A percentile compares a stretch with the other conserved stretches of the same genome.
These are phyloP conservation scores for Stercorarius parasiticus DNA, from an alignment of 2,113 vertebrate species.

Conservation along the genomic window DNA sequence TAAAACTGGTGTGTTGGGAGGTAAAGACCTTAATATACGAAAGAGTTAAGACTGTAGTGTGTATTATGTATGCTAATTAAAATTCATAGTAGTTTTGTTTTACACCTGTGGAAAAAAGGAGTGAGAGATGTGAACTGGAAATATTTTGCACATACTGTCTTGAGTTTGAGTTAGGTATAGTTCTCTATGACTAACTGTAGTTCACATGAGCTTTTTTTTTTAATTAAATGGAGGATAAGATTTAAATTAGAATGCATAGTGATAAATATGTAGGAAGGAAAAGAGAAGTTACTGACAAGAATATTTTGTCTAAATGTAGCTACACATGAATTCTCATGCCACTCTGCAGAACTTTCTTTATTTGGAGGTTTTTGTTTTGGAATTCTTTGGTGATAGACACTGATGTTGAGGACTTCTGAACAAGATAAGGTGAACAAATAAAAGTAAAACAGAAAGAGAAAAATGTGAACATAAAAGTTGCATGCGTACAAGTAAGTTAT, in stretches of 20 bases:
- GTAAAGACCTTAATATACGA: not conserved
- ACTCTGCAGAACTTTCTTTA: not conserved
- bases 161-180: not conserved
- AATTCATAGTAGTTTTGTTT: not conserved
- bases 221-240: not conserved
- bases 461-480: not conserved
- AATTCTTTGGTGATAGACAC: not conserved
- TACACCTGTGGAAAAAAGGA: not conserved
- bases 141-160: not conserved
- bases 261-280: not conserved
- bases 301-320: not conserved
- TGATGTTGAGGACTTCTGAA: not conserved
- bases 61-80: not conserved
- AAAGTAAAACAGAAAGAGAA: not conserved
- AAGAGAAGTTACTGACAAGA: not conserved
- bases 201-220: not conserved
- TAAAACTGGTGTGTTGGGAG: not conserved
- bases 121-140: not conserved
- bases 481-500: not conserved
- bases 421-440: not conserved
- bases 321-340: not conserved
- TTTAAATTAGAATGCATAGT: not conserved
- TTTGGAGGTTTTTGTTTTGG: not conserved
- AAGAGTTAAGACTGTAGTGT: not conserved
- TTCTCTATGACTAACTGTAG: not conserved